A percentile compares a stretch with the other conserved stretches of the same genome.
Conservation (phyloP, 2,797 vertebrate genomes). For the Alca torda region DNA sequence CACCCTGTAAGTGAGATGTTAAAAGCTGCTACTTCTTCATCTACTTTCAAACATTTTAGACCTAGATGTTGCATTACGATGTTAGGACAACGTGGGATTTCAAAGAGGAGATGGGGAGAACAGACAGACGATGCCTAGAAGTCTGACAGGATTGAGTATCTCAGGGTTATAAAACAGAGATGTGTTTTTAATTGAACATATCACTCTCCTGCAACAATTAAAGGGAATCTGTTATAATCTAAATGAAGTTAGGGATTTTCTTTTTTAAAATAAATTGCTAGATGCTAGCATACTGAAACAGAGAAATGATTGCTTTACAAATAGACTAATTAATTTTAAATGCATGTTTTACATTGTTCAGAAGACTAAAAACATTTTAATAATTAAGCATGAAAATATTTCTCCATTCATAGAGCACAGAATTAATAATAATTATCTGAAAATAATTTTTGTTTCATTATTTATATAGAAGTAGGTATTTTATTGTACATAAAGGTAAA, state of each 20-base stretch:
- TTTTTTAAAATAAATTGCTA: not conserved
- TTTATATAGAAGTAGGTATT: not conserved
- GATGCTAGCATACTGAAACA: not conserved
- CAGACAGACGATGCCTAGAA: not conserved
- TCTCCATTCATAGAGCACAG: not conserved
- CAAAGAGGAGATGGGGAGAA: not conserved
- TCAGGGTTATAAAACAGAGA: not conserved
- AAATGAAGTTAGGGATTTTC: not conserved
- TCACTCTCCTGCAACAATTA: not conserved
- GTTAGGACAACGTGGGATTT: not conserved
- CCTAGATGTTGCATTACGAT: not conserved
- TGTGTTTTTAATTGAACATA: not conserved
- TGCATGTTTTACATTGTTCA: not conserved
- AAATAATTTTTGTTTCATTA: not conserved
- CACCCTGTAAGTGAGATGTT: not conserved
- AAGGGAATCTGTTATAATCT: not conserved
- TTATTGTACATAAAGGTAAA: not conserved
- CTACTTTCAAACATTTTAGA: not conserved
- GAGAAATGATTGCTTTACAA: not conserved
- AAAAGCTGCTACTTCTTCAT: not conserved
- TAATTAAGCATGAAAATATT: not conserved
- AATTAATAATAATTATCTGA: not conserved
- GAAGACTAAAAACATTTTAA: not conserved
- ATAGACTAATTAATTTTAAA: not conserved
- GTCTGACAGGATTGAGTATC: not conserved